Evolutionary conservation across 2,113 vertebrate genomes (phyloP), one percentile per base, ranked within the genome.

Genomic region (Halcyon senegalensis): DNA sequence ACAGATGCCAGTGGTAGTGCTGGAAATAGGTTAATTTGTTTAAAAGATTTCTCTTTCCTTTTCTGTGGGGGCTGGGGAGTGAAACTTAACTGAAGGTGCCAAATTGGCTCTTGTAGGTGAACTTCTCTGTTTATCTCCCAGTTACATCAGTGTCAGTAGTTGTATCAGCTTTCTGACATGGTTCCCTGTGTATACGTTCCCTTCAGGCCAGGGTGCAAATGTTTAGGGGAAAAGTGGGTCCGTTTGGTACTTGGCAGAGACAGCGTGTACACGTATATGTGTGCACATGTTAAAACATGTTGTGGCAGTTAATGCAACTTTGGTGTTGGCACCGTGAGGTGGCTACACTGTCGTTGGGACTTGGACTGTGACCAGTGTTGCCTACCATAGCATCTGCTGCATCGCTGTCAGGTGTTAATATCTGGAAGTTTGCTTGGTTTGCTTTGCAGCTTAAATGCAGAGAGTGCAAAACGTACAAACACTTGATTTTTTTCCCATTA

Each of bases 51-150:
- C 69, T 74, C 94, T 79, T 73, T 33, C 72, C 13, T 44, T 73
- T 91, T 80, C 60, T 62, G 5, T 46, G 85, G 27, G 50, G 39
- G 50, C 63, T 83, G 84, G 72, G 62, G 56, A 90, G 67, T 50
- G 56, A 91, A 87, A 94, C 55, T 69, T 93, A 23, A 31, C 13
- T 0, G 46, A 64, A 90, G 51, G 75, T 96, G 93, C 90, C 93
- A 93, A 51, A 64, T 94, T 83, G 92, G 60, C 79, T 90, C 75
- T 70, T 86, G 51, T 80, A 59, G 68, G 43, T 83, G 64, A 90
- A 84, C 76, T 92, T 39, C 39, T 91, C 51, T 84, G 59, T 90
- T 96, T 96, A 88, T 96, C 90, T 91, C 76, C 55, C 39, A 37
- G 11, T 78, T 86, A 64, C 68, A 94, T 93, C 91, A 87, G 91